A percentile compares a stretch with the other conserved stretches of the same genome.
phyloP scores from a whole-genome alignment of 2,797 vertebrate species.

The Poeciliopsis paucimaculata region DNA sequence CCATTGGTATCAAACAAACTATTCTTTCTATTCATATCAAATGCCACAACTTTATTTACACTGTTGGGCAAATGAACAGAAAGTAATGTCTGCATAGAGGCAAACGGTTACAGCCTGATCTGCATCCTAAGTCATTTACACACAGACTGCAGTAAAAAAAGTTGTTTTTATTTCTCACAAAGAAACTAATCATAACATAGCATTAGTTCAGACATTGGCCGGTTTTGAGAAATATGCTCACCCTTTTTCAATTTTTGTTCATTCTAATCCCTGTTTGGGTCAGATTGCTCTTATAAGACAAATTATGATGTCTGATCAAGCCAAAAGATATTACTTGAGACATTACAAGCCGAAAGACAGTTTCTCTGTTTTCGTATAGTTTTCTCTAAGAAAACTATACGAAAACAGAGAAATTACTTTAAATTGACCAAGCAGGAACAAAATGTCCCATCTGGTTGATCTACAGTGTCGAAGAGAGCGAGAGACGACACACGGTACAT shows the following conservation, averaged over 20 bases:
- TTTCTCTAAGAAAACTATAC: not conserved
- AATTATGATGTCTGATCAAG: not conserved
- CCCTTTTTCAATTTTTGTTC: not conserved
- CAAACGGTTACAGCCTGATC: slow-evolving; percentile 3
- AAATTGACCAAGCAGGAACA: not conserved
- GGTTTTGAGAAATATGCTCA: not conserved
- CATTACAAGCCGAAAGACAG: too few species aligned
- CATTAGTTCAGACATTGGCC: not conserved
- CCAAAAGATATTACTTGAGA: not conserved
- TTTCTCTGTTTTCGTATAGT: too few species aligned
- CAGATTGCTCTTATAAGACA: not conserved
- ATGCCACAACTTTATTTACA: slow-evolving; percentile 32
- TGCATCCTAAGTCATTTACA: slow-evolving; percentile 9
- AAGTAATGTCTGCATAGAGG: not conserved
- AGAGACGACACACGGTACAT: not conserved
- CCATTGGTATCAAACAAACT: slow-evolving; percentile 45
- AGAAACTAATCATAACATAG: not conserved
- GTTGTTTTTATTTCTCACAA: not conserved
- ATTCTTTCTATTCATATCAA: slow-evolving; percentile 31
- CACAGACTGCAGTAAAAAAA: not conserved
- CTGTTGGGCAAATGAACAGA: slow-evolving; percentile 5
- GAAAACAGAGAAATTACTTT: not conserved
- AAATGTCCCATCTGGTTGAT: too few species aligned
- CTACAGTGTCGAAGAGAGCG: not conserved
- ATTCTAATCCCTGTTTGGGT: not conserved